Conservation (phyloP, 2,113 vertebrate species). For the Sporophila hypoxantha region DNA sequence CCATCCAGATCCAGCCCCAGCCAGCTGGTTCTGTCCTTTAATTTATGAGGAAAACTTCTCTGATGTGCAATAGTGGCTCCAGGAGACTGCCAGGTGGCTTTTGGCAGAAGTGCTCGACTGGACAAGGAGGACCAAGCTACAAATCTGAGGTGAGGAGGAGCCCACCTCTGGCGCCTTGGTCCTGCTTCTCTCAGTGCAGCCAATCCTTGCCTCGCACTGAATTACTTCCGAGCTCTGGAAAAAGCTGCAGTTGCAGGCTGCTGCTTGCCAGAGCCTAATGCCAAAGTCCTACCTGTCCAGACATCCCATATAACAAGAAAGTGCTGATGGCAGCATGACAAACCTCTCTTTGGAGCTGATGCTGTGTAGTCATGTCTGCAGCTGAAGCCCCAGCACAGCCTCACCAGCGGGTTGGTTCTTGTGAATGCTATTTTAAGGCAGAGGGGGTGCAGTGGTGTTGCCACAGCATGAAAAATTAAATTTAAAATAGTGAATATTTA, state of each 20-base stretch:
- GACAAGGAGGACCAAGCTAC: not conserved
- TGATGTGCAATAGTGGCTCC: not conserved
- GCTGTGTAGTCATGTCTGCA: constrained; percentile 7
- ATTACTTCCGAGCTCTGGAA: constrained; percentile 35
- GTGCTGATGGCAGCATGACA: constrained; percentile 53
- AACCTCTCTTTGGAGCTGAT: constrained; percentile 9
- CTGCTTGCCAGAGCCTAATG: constrained; percentile 59
- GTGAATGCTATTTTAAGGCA: not conserved
- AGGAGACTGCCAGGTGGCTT: not conserved
- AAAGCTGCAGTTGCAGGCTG: constrained; percentile 58
- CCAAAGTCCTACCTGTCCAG: constrained; percentile 51
- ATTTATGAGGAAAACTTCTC: not conserved
- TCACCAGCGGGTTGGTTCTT: not conserved
- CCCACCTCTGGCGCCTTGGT: not conserved
- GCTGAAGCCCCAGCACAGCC: not conserved
- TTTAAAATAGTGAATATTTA: not conserved
- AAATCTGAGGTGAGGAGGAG: not conserved
- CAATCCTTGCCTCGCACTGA: not conserved
- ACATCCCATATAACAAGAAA: constrained; percentile 49
- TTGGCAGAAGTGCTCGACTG: not conserved
- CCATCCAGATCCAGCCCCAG: not conserved
- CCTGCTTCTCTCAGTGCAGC: not conserved
- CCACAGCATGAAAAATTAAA: not conserved
- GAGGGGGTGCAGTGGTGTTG: not conserved
- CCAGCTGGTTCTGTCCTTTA: not conserved